Evolutionary conservation across 2,113 vertebrate genomes (phyloP).

Genomic region (Oreotrochilus melanogaster): DNA sequence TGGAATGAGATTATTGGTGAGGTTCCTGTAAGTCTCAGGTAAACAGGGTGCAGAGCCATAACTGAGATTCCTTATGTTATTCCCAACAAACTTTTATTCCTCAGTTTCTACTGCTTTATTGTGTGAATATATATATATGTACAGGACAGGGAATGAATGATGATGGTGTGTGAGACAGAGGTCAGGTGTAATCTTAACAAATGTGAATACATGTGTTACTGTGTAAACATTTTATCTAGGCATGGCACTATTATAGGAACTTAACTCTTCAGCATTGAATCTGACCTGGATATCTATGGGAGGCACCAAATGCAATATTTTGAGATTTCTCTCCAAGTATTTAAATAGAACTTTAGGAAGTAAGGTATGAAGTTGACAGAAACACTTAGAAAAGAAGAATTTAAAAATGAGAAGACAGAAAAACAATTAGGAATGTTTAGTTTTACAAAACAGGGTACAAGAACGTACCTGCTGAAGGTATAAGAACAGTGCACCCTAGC

Average conservation of each 20-base stretch:
- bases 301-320: not conserved
- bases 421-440: not conserved
- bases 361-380: not conserved
- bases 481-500: not conserved
- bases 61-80: not conserved
- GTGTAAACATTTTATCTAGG: not conserved
- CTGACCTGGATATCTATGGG: not conserved
- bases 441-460: not conserved
- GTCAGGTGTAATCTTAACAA: not conserved
- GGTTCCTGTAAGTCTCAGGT: not conserved
- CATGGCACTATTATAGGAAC: not conserved
- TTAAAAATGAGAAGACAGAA: not conserved
- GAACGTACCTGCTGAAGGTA: not conserved
- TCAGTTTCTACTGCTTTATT: not conserved
- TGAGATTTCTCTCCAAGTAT: not conserved
- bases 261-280: not conserved
- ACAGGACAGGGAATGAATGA: not conserved
- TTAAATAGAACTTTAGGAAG: not conserved
- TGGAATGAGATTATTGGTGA: not conserved
- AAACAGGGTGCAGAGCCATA: not conserved
- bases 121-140: rapidly evolving
- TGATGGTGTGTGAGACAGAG: not conserved
- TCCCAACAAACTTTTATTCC: not conserved
- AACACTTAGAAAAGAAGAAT: not conserved
- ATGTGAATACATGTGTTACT: not conserved